Evolutionary conservation across 2,888 invertebrate species (phyloP).

Genomic region (Artemia sinica): DNA sequence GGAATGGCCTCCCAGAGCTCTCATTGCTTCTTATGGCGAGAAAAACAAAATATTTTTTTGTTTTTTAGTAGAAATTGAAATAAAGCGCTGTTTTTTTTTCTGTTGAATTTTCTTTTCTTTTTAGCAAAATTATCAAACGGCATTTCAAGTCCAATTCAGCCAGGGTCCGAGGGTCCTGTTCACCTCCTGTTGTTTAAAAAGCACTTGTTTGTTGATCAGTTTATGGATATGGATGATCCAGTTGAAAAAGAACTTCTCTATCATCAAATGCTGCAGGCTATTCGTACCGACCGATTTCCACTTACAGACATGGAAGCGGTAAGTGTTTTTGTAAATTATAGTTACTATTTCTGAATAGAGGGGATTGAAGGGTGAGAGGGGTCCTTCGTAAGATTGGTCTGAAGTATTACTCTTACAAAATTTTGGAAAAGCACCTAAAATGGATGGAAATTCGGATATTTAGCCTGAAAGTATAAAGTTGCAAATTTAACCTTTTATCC

Average conservation of each 20-base stretch:
- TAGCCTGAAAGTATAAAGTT: too few relatives aligned
- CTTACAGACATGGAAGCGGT: slow-evolving; percentile 86
- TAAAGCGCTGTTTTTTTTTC: slow-evolving; percentile 22
- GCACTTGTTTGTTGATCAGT: slow-evolving; percentile 61
- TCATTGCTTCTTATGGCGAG: background rate
- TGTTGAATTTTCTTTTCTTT: background rate
- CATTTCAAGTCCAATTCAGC: background rate
- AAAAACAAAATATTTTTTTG: background rate
- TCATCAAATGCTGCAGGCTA: slow-evolving; percentile 76
- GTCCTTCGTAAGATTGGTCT: too few relatives aligned
- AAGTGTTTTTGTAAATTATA: slow-evolving; percentile 33
- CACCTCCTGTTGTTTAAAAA: slow-evolving; percentile 60
- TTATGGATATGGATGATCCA: slow-evolving; percentile 57
- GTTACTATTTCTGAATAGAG: too few relatives aligned
- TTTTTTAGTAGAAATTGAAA: background rate
- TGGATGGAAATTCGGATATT: too few relatives aligned
- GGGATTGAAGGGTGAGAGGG: too few relatives aligned
- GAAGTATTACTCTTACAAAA: too few relatives aligned
- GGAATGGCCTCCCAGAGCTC: too few relatives aligned
- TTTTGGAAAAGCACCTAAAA: too few relatives aligned
- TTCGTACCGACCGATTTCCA: slow-evolving; percentile 76
- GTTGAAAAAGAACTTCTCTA: slow-evolving; percentile 85
- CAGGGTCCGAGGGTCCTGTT: slow-evolving; percentile 27
- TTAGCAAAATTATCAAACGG: slow-evolving; percentile 29
- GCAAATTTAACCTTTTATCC: too few relatives aligned